Conservation (phyloP, 2,113 vertebrate genomes). For the Globicephala melas region DNA sequence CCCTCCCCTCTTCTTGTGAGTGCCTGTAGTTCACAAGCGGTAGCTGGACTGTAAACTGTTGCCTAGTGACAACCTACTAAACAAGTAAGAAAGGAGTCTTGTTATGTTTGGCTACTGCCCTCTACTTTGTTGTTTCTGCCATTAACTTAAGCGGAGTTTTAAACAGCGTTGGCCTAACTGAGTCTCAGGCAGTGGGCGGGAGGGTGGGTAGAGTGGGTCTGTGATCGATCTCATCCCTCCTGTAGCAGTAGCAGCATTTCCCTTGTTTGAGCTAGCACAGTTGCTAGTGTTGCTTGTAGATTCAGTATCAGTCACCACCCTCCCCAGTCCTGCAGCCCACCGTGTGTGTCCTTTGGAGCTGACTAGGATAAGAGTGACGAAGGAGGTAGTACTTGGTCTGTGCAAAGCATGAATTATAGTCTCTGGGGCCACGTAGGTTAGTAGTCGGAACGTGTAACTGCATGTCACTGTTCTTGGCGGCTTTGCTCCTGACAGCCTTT, state of each 20-base stretch:
- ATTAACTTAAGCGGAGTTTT: neutral
- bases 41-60: neutral
- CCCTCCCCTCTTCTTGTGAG: accelerated
- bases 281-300: neutral
- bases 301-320: neutral
- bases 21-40: neutral
- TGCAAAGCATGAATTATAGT: neutral
- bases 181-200: neutral
- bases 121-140: neutral
- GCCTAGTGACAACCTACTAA: neutral
- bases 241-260: neutral
- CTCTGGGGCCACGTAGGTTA: neutral
- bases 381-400: neutral
- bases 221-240: neutral
- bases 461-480: neutral
- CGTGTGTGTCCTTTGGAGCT: neutral
- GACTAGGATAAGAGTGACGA: neutral
- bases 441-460: neutral
- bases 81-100: neutral
- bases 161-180: neutral
- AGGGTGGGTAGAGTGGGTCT: neutral
- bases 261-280: neutral
- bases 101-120: neutral
- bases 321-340: neutral
- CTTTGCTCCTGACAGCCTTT: neutral